Evolutionary conservation across 2,113 vertebrate species (phyloP).

Genomic region (Pangasianodon gigas): DNA sequence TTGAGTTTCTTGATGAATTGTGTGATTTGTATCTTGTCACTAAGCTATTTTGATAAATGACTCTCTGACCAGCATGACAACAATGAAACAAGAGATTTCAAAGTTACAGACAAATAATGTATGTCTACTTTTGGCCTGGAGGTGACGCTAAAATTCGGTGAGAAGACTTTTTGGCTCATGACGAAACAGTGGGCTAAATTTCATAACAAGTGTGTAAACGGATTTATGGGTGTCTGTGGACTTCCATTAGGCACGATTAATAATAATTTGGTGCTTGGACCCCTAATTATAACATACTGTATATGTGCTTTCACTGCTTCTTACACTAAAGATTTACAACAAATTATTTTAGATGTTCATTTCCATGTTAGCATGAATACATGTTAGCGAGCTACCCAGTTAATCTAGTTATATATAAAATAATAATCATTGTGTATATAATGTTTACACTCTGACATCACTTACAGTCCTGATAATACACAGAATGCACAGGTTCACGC

Average conservation of each 20-base stretch:
- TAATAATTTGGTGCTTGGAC: neutral
- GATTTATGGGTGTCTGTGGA: neutral
- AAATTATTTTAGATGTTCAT: neutral
- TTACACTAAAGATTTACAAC: neutral
- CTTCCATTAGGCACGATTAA: neutral
- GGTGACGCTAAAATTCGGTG: neutral
- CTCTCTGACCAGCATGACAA: neutral
- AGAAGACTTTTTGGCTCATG: neutral
- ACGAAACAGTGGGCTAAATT: neutral
- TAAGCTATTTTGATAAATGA: neutral
- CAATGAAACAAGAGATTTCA: neutral
- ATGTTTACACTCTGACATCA: slow-evolving; percentile 3
- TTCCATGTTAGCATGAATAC: neutral
- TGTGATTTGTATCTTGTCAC: neutral
- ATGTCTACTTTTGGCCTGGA: neutral
- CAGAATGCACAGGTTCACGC: neutral
- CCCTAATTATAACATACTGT: neutral
- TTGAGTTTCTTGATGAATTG: neutral
- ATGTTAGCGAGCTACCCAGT: neutral
- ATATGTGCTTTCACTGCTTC: neutral
- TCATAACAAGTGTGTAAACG: neutral
- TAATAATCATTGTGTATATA: neutral
- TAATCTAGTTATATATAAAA: neutral
- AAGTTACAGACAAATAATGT: neutral
- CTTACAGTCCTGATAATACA: neutral